Evolutionary conservation across 2,888 invertebrate genomes (phyloP).

Genomic region (Fabriciana adippe): DNA sequence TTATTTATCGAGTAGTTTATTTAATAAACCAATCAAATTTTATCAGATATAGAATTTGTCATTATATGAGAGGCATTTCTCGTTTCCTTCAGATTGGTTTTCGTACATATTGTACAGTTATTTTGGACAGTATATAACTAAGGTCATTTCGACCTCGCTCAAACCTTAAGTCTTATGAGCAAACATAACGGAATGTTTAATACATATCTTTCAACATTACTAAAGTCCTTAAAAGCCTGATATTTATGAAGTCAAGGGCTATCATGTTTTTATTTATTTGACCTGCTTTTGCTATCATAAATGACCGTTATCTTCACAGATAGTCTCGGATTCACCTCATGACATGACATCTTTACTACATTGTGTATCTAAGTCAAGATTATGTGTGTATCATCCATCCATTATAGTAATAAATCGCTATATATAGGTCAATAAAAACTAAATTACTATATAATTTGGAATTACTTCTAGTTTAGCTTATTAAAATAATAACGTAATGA

Average conservation of each 20-base stretch:
- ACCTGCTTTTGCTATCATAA: constrained; percentile 38
- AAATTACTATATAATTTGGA: background rate
- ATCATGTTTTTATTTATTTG: constrained; percentile 26
- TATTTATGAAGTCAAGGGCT: constrained; percentile 36
- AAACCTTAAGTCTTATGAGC: constrained; percentile 19
- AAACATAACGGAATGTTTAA: background rate
- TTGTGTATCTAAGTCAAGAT: constrained; percentile 17
- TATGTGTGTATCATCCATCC: constrained; percentile 17
- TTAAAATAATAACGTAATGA: no score
- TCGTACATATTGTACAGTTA: constrained; percentile 6
- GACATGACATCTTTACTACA: constrained; percentile 29
- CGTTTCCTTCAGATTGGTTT: background rate
- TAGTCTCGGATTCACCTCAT: constrained; percentile 28
- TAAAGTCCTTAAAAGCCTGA: constrained; percentile 3
- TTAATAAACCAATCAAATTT: constrained; percentile 9
- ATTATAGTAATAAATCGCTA: background rate
- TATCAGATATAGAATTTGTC: background rate
- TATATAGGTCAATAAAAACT: no score
- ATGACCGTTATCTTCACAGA: constrained; percentile 35
- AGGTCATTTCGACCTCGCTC: constrained; percentile 33
- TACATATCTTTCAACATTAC: constrained; percentile 2
- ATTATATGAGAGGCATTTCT: background rate
- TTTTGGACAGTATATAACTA: constrained; percentile 20
- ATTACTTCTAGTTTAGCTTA: background rate
- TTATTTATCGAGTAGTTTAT: constrained; percentile 2